These are phyloP conservation scores for Coenobita brevimanus DNA, from an alignment of 1,140 invertebrate species.

Conservation along the genomic window DNA sequence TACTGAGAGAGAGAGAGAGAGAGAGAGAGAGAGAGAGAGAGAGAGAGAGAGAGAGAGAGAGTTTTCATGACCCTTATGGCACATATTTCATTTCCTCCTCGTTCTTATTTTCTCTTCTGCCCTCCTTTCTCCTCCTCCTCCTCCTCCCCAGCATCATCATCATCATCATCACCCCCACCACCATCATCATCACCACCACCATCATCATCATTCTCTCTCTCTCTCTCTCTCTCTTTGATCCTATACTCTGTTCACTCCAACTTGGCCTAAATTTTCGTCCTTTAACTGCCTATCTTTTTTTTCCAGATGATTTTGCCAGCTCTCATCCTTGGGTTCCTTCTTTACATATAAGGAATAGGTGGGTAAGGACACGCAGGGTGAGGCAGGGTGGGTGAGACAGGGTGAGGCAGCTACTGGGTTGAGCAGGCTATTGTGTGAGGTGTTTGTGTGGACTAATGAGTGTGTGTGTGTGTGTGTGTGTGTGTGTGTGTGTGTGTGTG, in stretches of 20 bases:
- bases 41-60: too few relatives aligned
- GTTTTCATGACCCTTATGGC: too few relatives aligned
- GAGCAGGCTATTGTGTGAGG: too few relatives aligned
- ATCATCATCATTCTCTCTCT: neutral
- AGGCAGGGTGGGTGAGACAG: too few relatives aligned
- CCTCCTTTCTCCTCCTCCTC: slow-evolving; percentile 26
- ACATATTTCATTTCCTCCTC: slow-evolving; percentile 7
- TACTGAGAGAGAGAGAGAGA: too few relatives aligned
- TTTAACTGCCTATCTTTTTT: neutral
- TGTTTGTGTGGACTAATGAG: too few relatives aligned
- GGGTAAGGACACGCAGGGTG: neutral
- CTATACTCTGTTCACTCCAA: neutral
- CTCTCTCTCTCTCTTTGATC: neutral
- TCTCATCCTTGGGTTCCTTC: neutral
- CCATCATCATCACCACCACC: neutral
- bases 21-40: too few relatives aligned
- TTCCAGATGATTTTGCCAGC: neutral
- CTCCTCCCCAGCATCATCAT: neutral
- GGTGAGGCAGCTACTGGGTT: too few relatives aligned
- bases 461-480: neutral
- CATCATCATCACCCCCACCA: neutral
- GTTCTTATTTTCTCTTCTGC: slow-evolving; percentile 1
- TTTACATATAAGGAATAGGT: neutral
- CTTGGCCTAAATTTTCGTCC: too few relatives aligned
- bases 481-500: slow-evolving; percentile 6